Evolutionary conservation across 2,797 vertebrate genomes (phyloP).

Genomic region (Chelon labrosus): DNA sequence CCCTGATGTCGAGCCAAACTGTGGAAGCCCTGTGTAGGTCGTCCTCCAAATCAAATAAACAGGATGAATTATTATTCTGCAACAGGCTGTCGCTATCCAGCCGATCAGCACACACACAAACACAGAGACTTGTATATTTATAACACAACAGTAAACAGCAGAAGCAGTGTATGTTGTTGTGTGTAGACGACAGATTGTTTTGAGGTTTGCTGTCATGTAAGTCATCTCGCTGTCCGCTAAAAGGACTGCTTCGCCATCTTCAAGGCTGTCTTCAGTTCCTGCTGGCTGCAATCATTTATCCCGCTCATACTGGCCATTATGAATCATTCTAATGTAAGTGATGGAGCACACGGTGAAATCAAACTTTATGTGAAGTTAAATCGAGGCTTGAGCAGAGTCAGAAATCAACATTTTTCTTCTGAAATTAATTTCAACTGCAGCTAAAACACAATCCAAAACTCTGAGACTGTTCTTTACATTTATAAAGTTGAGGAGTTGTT

Average conservation of each 20-base stretch:
- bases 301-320: background rate
- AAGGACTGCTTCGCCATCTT: no score
- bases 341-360: background rate
- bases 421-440: no score
- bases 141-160: constrained; percentile 49
- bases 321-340: background rate
- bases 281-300: background rate
- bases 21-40: constrained; percentile 56
- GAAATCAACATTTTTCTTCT: no score
- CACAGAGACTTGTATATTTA: constrained; percentile 51
- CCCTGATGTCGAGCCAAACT: constrained; percentile 48
- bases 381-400: no score
- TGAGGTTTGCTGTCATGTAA: background rate
- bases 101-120: constrained; percentile 6
- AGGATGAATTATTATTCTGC: constrained; percentile 50
- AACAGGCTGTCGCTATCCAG: constrained; percentile 34
- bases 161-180: constrained; percentile 14
- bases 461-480: no score
- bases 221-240: background rate
- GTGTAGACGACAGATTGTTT: constrained; percentile 9
- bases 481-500: no score
- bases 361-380: no score
- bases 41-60: constrained; percentile 71
- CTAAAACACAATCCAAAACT: no score
- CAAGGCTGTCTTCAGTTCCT: no score